Evolutionary conservation across 2,113 vertebrate genomes (phyloP).

Genomic region (Nansenia antarctica): DNA sequence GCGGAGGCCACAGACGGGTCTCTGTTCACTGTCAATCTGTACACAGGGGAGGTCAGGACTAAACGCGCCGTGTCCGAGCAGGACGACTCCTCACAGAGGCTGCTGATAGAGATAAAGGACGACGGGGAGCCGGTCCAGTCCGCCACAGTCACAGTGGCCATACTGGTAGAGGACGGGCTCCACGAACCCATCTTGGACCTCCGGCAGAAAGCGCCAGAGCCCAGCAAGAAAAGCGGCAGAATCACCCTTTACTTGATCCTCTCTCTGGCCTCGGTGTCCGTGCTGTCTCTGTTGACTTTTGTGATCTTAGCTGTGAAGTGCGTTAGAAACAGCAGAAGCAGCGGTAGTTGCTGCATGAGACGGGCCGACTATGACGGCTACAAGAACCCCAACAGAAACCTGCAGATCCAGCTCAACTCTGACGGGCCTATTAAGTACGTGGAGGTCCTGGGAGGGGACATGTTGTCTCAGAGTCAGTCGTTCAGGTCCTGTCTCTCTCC

Average conservation of each 20-base stretch:
- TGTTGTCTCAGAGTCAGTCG: slow-evolving; percentile 68
- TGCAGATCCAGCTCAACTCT: slow-evolving; percentile 71
- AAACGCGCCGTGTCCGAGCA: slow-evolving; percentile 74
- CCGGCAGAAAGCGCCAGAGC: slow-evolving; percentile 27
- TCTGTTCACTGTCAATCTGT: slow-evolving; percentile 76
- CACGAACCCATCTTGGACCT: slow-evolving; percentile 50
- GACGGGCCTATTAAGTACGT: slow-evolving; percentile 77
- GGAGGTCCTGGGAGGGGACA: slow-evolving; percentile 68
- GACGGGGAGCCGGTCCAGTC: slow-evolving; percentile 80
- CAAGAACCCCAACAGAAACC: slow-evolving; percentile 69
- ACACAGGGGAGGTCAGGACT: slow-evolving; percentile 83
- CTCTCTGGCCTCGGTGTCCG: slow-evolving; percentile 60
- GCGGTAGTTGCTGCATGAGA: slow-evolving; percentile 65
- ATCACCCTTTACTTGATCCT: slow-evolving; percentile 84
- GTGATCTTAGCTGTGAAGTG: slow-evolving; percentile 48
- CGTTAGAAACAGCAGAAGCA: slow-evolving; percentile 40
- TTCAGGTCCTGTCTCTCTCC: slow-evolving; percentile 74
- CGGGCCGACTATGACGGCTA: slow-evolving; percentile 36
- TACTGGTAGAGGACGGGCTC: slow-evolving; percentile 51
- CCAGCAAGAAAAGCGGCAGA: slow-evolving; percentile 48
- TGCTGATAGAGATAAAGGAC: slow-evolving; percentile 80
- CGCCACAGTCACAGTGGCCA: slow-evolving; percentile 71
- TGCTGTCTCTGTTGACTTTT: slow-evolving; percentile 44
- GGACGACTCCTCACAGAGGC: slow-evolving; percentile 73
- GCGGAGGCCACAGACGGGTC: slow-evolving; percentile 76